These are phyloP conservation scores for Lanius ludovicianus DNA, from an alignment of 2,113 vertebrate species.

Conservation along the genomic window DNA sequence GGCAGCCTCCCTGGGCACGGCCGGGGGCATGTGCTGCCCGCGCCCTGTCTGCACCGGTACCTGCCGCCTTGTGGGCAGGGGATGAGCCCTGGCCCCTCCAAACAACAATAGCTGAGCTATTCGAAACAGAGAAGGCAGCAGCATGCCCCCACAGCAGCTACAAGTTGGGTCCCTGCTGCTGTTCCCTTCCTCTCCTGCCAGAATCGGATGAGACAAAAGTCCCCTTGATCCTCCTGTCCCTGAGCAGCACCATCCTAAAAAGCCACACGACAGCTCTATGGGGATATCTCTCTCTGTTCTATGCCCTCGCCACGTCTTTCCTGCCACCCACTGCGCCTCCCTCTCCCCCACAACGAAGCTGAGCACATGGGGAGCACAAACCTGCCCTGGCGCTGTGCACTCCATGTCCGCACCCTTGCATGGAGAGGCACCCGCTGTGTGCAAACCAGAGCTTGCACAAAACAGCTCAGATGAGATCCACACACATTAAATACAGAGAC, in stretches of 20 bases:
- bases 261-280: neutral
- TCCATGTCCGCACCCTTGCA: neutral
- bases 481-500: neutral
- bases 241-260: neutral
- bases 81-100: neutral
- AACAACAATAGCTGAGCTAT: neutral
- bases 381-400: fast-evolving
- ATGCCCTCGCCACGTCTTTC: fast-evolving
- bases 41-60: neutral
- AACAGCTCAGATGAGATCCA: neutral
- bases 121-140: neutral
- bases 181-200: neutral
- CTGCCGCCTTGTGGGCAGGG: fast-evolving
- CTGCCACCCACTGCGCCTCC: neutral
- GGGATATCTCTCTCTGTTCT: neutral
- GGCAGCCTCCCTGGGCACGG: fast-evolving
- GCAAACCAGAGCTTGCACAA: neutral
- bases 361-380: fast-evolving
- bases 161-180: neutral
- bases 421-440: fast-evolving
- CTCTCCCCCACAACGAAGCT: fast-evolving
- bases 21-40: fast-evolving
- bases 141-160: fast-evolving
- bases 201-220: neutral
- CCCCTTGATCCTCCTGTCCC: fast-evolving